Evolutionary conservation across 2,113 vertebrate species (phyloP).

Genomic region (Cephalopterus ornatus): DNA sequence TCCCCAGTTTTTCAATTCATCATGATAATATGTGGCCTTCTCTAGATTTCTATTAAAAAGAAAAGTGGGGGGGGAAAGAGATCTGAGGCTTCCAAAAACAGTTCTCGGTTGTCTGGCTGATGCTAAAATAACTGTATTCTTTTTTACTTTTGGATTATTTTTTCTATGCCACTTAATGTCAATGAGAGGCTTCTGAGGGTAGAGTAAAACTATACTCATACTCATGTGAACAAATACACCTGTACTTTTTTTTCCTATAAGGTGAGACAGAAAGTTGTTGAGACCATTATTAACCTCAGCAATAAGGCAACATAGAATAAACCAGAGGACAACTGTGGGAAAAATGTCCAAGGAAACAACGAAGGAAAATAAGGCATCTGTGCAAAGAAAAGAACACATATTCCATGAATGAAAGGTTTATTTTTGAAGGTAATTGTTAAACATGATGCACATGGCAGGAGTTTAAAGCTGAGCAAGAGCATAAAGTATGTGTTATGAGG

Average conservation of each 20-base stretch:
- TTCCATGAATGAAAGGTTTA: background rate
- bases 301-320: background rate
- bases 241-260: background rate
- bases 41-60: background rate
- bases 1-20: background rate
- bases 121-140: background rate
- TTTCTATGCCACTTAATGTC: background rate
- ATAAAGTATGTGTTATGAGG: background rate
- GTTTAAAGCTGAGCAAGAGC: background rate
- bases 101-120: background rate
- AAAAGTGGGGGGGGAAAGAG: rapidly evolving
- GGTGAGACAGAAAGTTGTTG: background rate
- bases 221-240: background rate
- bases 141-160: background rate
- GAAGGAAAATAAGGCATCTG: background rate
- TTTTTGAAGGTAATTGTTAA: background rate
- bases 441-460: background rate
- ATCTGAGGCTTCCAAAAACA: background rate
- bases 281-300: background rate
- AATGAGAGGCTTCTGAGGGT: background rate
- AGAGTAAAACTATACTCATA: background rate
- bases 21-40: background rate
- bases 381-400: background rate
- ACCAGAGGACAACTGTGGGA: background rate
- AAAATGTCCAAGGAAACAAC: background rate